Conservation (phyloP, 2,113 vertebrate genomes). For the Ammodytes dubius region DNA sequence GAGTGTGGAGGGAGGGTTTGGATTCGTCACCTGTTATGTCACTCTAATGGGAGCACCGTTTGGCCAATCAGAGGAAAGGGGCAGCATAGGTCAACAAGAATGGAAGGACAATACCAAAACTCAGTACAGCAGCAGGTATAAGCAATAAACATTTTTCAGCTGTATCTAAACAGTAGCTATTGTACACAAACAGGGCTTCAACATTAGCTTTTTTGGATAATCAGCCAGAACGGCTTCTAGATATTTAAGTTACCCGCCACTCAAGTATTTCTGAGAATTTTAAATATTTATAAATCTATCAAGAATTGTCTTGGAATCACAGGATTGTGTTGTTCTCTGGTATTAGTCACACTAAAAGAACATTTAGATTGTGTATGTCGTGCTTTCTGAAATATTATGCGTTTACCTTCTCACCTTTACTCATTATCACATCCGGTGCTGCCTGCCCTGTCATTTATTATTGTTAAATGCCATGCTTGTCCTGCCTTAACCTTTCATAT, state of each 20-base stretch:
- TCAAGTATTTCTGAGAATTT: neutral
- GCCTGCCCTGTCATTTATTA: neutral
- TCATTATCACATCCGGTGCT: neutral
- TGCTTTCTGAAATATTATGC: neutral
- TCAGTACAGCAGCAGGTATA: neutral
- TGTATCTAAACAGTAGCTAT: neutral
- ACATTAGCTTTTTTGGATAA: neutral
- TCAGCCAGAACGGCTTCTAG: neutral
- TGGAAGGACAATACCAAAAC: neutral
- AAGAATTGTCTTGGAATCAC: neutral
- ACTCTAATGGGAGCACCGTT: slow-evolving; percentile 64
- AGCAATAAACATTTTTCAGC: neutral
- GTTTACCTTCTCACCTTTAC: neutral
- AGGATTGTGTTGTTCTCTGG: neutral
- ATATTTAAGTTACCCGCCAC: neutral
- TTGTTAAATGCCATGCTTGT: neutral
- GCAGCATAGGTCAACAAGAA: neutral
- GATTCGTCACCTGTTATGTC: slow-evolving; percentile 90
- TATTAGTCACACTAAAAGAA: neutral
- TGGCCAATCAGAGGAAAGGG: slow-evolving; percentile 18
- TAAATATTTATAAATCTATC: neutral
- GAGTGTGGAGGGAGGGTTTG: slow-evolving; percentile 91
- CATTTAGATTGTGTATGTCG: neutral
- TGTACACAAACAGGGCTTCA: neutral
- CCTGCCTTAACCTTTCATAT: neutral